Evolutionary conservation across 2,888 invertebrate genomes (phyloP), one percentile per base, ranked within the genome.

Genomic region (Phorcus lineatus): DNA sequence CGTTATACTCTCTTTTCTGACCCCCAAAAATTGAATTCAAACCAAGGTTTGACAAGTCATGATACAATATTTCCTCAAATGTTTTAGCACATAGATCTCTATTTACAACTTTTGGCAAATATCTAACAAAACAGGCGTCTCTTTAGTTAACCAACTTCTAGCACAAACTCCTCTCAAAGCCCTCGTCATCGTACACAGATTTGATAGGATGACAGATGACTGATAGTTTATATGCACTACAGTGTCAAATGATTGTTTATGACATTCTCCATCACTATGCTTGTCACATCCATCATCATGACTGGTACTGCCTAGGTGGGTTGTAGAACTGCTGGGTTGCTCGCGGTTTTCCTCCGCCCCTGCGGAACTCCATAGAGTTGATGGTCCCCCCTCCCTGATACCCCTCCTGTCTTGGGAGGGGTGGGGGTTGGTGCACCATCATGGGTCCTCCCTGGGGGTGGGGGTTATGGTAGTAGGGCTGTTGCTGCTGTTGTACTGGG

Each of bases 311-410:
- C 62, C 86, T 87, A 1, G 83, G 89, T 1, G 89, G 87, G 52
- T 85, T 82, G 80, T 90, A 89, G 47, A 82, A 83, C 28, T 86
- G 82, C 78, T 89, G 89, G 0, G 87, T 83, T 11, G 88, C 88
- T 53, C 86, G 81, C 7, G 84, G 78, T 13, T 85, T 77, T 22
- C 82, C 82, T 16, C 89, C 88, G 3, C 90, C 87, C 36, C 88
- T 81, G 4, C 89, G 85, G 81, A 89, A 90, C 83, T 90, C 90
- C 86, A 90, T 87, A 28, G 83, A 85, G 77, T 83, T 81, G 57
- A 89, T 82, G 36, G 77, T 19, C 22, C 77, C 76, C 2, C 52
- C 77, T 28, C 55, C 55, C 2, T 52, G 62, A 28, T 76, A 81
- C 19, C 40, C 40, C 2, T 77, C 81, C 28, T 55, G 74, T 28